Percentiles rank a stretch among this genome's conserved stretches.
phyloP scores from a whole-genome alignment of 2,797 vertebrate genomes.

The Gymnoscopelus braueri region DNA sequence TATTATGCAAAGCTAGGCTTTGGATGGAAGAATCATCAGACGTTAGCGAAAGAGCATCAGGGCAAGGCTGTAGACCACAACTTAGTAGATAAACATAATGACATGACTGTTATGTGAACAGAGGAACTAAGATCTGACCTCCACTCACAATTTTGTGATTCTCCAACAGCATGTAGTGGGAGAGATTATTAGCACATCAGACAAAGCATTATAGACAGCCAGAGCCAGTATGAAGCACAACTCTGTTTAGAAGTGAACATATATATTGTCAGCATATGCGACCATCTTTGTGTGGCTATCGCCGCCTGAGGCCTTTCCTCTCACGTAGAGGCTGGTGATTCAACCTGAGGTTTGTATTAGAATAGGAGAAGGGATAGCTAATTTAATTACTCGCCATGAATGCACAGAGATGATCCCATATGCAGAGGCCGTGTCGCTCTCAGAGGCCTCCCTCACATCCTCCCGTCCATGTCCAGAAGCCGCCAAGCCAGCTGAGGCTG shows the following conservation, averaged over 20 bases:
- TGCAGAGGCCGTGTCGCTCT: conserved; percentile 74
- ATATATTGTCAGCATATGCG: conserved; percentile 46
- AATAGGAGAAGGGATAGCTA: conserved; percentile 82
- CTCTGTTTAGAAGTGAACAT: conserved; percentile 49
- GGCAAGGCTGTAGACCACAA: background rate
- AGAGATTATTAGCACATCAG: conserved; percentile 29
- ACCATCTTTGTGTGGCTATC: conserved; percentile 69
- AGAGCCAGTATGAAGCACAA: conserved; percentile 53
- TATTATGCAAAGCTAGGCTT: background rate
- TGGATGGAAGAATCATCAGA: background rate
- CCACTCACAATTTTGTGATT: conserved; percentile 26
- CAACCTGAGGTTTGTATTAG: conserved; percentile 87
- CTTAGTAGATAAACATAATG: background rate
- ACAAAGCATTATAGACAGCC: conserved; percentile 17
- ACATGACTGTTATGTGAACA: background rate
- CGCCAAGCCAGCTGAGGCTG: conserved; percentile 70
- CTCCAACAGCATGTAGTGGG: conserved; percentile 39
- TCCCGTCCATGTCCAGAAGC: conserved; percentile 74
- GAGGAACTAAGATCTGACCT: conserved; percentile 35
- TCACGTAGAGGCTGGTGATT: conserved; percentile 74
- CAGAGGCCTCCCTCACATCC: conserved; percentile 79
- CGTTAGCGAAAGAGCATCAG: background rate
- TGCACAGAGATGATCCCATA: conserved; percentile 85
- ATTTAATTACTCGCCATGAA: conserved; percentile 86
- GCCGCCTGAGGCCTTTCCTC: conserved; percentile 72